A percentile compares a stretch with the other conserved stretches of the same genome.
Conservation (phyloP, 2,797 vertebrate genomes). For the Mormyrus hasselquistii region DNA sequence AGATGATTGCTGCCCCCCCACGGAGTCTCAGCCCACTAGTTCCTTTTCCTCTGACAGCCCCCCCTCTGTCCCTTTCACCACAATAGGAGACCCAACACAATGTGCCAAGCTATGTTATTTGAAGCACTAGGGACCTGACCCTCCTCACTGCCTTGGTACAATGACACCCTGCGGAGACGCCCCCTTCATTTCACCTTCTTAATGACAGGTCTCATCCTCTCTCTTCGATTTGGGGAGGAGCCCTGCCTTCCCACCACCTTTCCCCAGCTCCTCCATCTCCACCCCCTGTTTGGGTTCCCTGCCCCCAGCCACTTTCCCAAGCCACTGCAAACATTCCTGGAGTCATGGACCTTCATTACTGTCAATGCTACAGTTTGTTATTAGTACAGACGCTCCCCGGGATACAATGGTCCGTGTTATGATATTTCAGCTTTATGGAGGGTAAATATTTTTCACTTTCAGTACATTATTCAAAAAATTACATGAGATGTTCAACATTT, state of each 20-base stretch:
- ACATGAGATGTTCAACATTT: neutral
- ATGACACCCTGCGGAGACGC: conserved; percentile 56
- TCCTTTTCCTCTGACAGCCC: conserved; percentile 61
- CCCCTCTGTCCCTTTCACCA: conserved; percentile 60
- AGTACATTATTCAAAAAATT: neutral
- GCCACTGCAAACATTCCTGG: conserved; percentile 31
- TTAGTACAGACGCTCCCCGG: neutral
- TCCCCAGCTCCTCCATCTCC: conserved; percentile 43
- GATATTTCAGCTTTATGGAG: neutral
- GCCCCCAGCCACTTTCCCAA: conserved; percentile 27
- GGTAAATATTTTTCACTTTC: neutral
- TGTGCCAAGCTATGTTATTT: conserved; percentile 68
- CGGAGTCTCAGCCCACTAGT: conserved; percentile 42
- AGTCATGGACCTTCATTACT: neutral
- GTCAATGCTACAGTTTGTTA: conserved; percentile 8
- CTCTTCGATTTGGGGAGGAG: conserved; percentile 56
- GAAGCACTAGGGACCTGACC: conserved; percentile 65
- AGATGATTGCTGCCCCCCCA: conserved; percentile 42
- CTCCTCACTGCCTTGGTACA: conserved; percentile 62
- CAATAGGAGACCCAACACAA: conserved; percentile 44
- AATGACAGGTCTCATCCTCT: conserved; percentile 78
- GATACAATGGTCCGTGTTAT: neutral
- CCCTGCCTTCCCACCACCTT: conserved; percentile 47
- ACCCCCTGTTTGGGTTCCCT: conserved; percentile 40
- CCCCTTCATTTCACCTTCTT: conserved; percentile 68